Percentiles rank a stretch among this genome's conserved stretches.
Evolutionary conservation across 2,113 vertebrate genomes (phyloP).

Genomic region (Crotalus horridus): DNA sequence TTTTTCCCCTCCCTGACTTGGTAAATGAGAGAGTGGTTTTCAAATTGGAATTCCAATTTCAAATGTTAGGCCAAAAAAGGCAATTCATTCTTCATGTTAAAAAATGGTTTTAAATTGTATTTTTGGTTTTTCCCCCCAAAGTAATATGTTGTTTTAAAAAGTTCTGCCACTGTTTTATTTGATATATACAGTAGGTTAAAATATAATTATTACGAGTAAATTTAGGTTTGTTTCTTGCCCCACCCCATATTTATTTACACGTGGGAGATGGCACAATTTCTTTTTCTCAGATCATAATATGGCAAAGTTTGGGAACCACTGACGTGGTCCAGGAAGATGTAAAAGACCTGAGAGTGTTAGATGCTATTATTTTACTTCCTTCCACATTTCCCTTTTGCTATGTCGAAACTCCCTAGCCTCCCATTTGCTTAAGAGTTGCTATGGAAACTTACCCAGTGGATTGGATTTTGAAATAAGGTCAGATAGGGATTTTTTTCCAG

Average conservation of each 20-base stretch:
- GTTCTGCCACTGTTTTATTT: not conserved
- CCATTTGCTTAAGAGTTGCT: constrained; percentile 22
- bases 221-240: not conserved
- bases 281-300: not conserved
- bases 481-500: constrained; percentile 4
- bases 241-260: not conserved
- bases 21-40: not conserved
- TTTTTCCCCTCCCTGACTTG: not conserved
- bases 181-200: not conserved
- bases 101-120: not conserved
- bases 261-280: not conserved
- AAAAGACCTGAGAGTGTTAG: not conserved
- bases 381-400: not conserved
- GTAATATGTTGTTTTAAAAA: not conserved
- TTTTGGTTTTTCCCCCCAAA: not conserved
- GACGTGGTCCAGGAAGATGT: not conserved
- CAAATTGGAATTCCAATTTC: not conserved
- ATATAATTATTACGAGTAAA: not conserved
- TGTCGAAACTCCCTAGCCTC: constrained; percentile 21
- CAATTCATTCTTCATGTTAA: not conserved
- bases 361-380: not conserved
- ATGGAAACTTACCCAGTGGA: constrained; percentile 23
- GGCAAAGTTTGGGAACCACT: not conserved
- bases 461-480: constrained; percentile 32
- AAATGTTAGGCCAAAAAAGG: not conserved